Conservation (phyloP, 1,140 invertebrate species). For the Sinella curviseta region DNA sequence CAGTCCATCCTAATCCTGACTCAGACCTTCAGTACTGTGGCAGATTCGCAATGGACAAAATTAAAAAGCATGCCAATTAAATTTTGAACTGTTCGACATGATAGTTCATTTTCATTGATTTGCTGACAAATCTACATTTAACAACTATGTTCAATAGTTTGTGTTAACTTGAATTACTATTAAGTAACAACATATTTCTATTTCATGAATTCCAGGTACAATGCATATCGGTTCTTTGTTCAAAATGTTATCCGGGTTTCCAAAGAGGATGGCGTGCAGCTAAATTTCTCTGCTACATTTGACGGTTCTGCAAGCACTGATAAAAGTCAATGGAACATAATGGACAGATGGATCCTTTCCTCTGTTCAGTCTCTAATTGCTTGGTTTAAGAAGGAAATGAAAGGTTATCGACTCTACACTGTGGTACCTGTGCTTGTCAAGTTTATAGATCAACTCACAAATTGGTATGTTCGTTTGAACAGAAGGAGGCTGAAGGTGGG, state of each 20-base stretch:
- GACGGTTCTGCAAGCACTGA: slow-evolving; percentile 60
- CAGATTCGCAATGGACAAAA: slow-evolving; percentile 43
- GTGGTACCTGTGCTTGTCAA: slow-evolving; percentile 91
- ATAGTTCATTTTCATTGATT: background rate
- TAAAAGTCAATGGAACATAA: slow-evolving; percentile 70
- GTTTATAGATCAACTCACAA: slow-evolving; percentile 96
- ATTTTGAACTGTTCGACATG: background rate
- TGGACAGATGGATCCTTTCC: slow-evolving; percentile 97
- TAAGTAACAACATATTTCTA: background rate
- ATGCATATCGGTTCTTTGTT: slow-evolving; percentile 93
- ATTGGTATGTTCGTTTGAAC: slow-evolving; percentile 98
- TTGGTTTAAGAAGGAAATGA: slow-evolving; percentile 92
- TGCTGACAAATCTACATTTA: background rate
- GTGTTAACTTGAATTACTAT: background rate
- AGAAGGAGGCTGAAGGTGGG: slow-evolving; percentile 76
- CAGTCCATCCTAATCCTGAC: slow-evolving; percentile 39
- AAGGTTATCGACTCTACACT: slow-evolving; percentile 89
- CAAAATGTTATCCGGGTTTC: slow-evolving; percentile 73
- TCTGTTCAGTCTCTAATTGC: slow-evolving; percentile 89
- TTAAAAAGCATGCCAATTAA: background rate
- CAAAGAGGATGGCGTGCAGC: slow-evolving; percentile 30
- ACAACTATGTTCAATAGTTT: background rate
- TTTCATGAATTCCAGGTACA: slow-evolving; percentile 63
- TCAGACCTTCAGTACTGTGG: background rate
- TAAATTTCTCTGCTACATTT: slow-evolving; percentile 50